A percentile compares a stretch with the other conserved stretches of the same genome.
Conservation (phyloP, 1,140 invertebrate genomes). For the Muscidifurax raptorellus region DNA sequence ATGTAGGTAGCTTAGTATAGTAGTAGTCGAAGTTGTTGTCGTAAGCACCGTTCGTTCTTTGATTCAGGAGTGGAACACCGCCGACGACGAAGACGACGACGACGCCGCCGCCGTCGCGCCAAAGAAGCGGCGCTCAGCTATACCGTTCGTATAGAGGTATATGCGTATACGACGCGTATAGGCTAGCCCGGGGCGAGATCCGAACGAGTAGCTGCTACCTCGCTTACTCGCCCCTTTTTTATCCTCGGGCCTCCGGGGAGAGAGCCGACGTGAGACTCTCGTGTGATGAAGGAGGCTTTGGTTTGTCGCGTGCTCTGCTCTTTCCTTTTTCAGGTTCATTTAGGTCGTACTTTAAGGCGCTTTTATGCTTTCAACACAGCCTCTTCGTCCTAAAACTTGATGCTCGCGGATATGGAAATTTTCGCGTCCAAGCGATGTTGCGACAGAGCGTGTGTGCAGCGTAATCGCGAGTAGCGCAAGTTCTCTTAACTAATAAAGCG, state of each 20-base stretch:
- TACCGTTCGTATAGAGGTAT: no score
- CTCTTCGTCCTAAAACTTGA: not conserved
- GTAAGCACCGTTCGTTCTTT: conserved; percentile 48
- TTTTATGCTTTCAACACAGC: not conserved
- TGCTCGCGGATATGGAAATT: not conserved
- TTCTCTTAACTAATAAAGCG: not conserved
- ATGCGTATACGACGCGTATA: not conserved
- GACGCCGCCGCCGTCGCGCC: conserved; percentile 54
- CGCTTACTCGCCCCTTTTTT: conserved; percentile 65
- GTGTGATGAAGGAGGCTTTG: not conserved
- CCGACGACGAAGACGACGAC: conserved; percentile 57
- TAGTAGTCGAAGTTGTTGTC: not conserved
- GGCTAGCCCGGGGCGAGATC: conserved; percentile 39
- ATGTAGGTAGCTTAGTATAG: no score
- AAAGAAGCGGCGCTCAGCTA: no score
- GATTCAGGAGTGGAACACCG: conserved; percentile 49
- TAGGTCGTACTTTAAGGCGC: not conserved
- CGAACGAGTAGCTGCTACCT: conserved; percentile 64
- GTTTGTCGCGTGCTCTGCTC: not conserved
- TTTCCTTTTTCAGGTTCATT: conserved; percentile 7
- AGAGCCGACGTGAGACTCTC: conserved; percentile 18
- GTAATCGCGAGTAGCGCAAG: not conserved
- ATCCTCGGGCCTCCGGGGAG: conserved; percentile 43
- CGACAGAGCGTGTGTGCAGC: no score
- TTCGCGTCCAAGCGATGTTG: not conserved